These are phyloP conservation scores for Oreotrochilus melanogaster DNA, from an alignment of 2,113 vertebrate species.

Conservation along the genomic window DNA sequence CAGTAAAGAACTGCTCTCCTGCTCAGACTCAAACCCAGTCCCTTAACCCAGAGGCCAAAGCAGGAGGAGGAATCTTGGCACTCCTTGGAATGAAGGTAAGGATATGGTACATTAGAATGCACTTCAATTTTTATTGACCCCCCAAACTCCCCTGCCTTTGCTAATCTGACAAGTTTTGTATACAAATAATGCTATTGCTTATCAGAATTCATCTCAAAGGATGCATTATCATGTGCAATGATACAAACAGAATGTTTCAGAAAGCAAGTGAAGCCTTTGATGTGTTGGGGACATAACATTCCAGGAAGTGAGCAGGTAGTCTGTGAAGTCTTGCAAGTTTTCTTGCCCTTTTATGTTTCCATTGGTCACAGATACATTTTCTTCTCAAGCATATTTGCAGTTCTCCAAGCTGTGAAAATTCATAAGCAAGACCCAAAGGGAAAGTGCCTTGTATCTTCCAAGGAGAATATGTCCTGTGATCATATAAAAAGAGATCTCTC, in stretches of 20 bases:
- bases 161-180: neutral
- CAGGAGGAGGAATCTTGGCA: neutral
- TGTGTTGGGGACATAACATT: neutral
- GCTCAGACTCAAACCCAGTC: neutral
- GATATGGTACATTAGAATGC: neutral
- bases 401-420: conserved; percentile 27
- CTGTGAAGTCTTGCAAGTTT: neutral
- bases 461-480: neutral
- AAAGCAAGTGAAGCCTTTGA: neutral
- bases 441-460: neutral
- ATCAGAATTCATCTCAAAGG: neutral
- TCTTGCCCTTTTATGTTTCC: conserved; percentile 27
- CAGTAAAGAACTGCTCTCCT: neutral
- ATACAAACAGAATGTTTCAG: neutral
- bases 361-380: conserved; percentile 37
- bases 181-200: neutral
- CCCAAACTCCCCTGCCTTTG: neutral
- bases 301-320: neutral
- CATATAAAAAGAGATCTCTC: neutral
- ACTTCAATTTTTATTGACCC: neutral
- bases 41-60: neutral
- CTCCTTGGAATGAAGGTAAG: neutral
- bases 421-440: neutral
- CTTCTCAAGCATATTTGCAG: neutral
- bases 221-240: rapidly evolving